Evolutionary conservation across 2,888 invertebrate genomes (phyloP).

Genomic region (Ommatoiulus sabulosus): DNA sequence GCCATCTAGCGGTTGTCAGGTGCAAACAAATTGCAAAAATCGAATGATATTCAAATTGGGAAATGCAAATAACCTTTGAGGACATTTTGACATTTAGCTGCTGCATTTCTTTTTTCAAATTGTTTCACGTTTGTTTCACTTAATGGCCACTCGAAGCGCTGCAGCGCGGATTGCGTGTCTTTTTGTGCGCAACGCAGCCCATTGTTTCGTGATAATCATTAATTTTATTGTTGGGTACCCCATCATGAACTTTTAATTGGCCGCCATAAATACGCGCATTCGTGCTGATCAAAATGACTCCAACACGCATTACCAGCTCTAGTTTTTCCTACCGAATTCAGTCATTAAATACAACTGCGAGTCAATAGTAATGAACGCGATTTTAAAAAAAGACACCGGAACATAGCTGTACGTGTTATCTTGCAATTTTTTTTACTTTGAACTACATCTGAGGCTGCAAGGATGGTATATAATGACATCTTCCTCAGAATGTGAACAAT

Average conservation of each 20-base stretch:
- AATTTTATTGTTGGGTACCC: neutral
- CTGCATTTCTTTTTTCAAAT: no score
- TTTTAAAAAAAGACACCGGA: no score
- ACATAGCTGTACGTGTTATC: no score
- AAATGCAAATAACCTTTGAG: neutral
- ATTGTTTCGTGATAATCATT: constrained; percentile 34
- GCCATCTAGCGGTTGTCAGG: neutral
- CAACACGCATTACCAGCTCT: no score
- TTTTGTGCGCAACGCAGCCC: constrained; percentile 3
- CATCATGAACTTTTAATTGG: constrained; percentile 34
- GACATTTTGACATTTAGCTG: no score
- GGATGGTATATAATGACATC: no score
- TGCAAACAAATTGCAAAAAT: neutral
- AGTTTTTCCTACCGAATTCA: constrained; percentile 16
- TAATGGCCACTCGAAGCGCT: neutral
- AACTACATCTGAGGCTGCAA: no score
- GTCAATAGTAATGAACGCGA: neutral
- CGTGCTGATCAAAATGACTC: neutral
- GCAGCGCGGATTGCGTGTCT: neutral
- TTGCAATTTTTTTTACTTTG: no score
- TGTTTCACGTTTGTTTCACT: neutral
- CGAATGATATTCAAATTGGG: neutral
- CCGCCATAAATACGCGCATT: neutral
- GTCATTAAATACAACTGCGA: neutral
- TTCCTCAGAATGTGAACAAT: no score